Base-by-base conservation (phyloP, 2,797 vertebrate species). In the Acrocephalus scirpaceus region DNA sequence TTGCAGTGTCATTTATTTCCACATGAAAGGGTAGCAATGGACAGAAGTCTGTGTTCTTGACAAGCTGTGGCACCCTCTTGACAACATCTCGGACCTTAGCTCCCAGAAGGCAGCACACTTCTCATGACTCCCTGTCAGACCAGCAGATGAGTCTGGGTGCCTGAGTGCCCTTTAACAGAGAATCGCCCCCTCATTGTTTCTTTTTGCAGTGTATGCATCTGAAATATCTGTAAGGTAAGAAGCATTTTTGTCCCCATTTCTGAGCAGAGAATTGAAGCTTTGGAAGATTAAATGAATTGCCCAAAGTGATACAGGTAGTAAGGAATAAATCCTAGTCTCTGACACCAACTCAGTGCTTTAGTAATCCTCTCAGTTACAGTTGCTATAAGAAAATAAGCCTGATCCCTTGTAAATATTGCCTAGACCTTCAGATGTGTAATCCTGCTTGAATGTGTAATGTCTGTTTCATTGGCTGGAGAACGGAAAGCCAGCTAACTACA, bases 301-400 rank as follows among this genome's bases (percentile, higher is more conserved):
- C 58, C 70, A 88, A 94, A 92, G 76, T 77, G 50, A 84, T 75
- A 50, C 20, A 80, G 79, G 79, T 78, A 89, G 74, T 61, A 65
- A 83, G 57, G 73, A 92, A 78, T 95, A 94, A 96, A 95, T 90
- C 86, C 86, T 40, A 60, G 69, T 86, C 87, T 92, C 82, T 92
- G 61, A 94, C 83, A 93, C 32, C 58, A 93, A 75, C 54, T 88
- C 90, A 26, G 34, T 71, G 61, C 47, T 88, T 83, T 65, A 75
- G 83, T 93, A 96, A 96, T 94, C 92, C 80, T 90, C 79, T 90
- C 90, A 83, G 88, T 81, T 92, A 84, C 54, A 93, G 54, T 7
- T 74, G 58, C 73, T 83, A 0, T 36, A 70, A 85, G 65, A 94
- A 94, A 92, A 88, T 67, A 83, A 74, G 42, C 71, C 76, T 94